Percentiles rank a stretch among this genome's conserved stretches.
Evolutionary conservation across 2,797 vertebrate genomes (phyloP).

Genomic region (Luscinia megarhynchos): DNA sequence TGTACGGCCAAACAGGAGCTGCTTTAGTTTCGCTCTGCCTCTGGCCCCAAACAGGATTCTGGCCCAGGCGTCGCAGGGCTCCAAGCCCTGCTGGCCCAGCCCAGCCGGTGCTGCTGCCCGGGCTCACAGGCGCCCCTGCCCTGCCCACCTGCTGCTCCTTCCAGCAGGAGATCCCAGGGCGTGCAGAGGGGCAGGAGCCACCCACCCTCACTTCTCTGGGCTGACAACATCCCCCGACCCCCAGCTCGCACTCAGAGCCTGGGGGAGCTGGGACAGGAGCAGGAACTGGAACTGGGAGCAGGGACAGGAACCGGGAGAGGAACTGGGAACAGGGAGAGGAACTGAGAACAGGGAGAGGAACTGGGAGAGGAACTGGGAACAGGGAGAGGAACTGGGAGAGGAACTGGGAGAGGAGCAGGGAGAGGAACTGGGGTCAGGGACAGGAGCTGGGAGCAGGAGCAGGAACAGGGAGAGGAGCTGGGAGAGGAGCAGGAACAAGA

Average conservation of each 20-base stretch:
- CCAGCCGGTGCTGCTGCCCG: background rate
- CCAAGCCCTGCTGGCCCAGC: too few species aligned
- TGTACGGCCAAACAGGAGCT: accelerated
- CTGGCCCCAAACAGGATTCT: background rate
- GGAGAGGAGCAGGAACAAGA: too few species aligned
- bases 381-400: too few species aligned
- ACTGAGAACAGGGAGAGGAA: too few species aligned
- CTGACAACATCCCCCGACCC: background rate
- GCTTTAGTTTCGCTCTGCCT: background rate
- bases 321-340: too few species aligned
- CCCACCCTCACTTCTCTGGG: too few species aligned
- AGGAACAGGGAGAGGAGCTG: too few species aligned
- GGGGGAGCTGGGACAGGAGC: background rate
- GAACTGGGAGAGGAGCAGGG: too few species aligned
- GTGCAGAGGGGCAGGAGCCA: background rate
- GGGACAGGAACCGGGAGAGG: background rate
- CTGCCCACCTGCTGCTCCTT: background rate
- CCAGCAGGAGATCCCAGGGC: background rate
- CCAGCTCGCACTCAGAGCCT: accelerated
- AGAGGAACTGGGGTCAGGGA: too few species aligned
- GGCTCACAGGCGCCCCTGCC: background rate
- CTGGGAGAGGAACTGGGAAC: too few species aligned
- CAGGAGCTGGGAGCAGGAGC: too few species aligned
- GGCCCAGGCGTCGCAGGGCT: background rate
- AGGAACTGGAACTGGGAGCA: background rate